Evolutionary conservation across 30 jellyfish, hydroid and myxozoan genomes (phyloP).

Genomic region (Turritopsis rubra): DNA sequence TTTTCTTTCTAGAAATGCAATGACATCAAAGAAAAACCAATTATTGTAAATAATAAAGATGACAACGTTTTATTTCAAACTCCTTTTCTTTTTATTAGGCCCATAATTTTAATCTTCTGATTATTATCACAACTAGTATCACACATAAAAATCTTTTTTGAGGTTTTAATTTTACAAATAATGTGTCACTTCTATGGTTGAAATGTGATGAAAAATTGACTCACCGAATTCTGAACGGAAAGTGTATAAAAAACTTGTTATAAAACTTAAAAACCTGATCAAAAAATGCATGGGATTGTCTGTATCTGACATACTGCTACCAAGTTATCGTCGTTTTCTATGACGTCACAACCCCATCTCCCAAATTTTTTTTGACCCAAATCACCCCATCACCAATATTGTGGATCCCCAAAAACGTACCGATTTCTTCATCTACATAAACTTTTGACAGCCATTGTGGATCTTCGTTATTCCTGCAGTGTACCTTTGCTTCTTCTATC

Average conservation of each 20-base stretch:
- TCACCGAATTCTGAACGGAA: no score
- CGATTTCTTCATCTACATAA: neutral
- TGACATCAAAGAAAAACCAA: neutral
- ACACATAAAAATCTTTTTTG: neutral
- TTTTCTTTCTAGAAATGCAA: neutral
- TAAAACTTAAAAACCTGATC: no score
- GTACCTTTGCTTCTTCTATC: neutral
- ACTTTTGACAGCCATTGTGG: neutral
- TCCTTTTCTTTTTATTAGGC: neutral
- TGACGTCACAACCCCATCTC: neutral
- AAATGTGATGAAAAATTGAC: neutral
- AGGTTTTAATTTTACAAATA: neutral
- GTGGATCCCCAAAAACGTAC: neutral
- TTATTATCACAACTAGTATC: neutral
- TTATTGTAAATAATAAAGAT: neutral
- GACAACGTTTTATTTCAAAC: neutral
- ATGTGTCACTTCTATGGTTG: neutral
- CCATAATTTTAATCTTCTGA: neutral
- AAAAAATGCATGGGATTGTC: no score
- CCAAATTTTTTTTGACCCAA: neutral
- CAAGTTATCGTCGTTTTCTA: neutral
- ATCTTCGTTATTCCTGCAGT: neutral
- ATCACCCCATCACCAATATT: neutral
- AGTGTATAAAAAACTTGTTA: no score
- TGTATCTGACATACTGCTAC: neutral